Percentiles rank a stretch among this genome's conserved stretches.
Evolutionary conservation across 2,797 vertebrate genomes (phyloP).

Genomic region (Rhinoraja longicauda): DNA sequence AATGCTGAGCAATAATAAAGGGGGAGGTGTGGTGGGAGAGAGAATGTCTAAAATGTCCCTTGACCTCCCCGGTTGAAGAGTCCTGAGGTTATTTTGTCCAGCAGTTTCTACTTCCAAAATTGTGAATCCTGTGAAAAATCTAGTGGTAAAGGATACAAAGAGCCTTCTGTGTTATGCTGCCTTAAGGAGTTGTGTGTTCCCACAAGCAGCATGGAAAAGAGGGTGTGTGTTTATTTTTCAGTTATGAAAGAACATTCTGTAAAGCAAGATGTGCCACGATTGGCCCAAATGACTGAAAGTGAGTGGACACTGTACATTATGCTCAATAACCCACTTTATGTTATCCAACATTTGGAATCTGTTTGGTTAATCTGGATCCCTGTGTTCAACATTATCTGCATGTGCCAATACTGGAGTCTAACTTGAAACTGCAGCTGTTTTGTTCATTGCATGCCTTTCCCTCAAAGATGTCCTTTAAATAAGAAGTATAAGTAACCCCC

Average conservation of each 20-base stretch:
- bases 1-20: not conserved
- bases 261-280: not conserved
- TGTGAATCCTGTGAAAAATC: not conserved
- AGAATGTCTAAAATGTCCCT: not conserved
- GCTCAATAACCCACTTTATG: not conserved
- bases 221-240: not conserved
- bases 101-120: not conserved
- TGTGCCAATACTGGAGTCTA: not conserved
- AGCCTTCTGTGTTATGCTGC: not conserved
- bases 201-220: not conserved
- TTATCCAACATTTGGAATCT: not conserved
- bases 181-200: not conserved
- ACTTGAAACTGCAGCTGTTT: not conserved
- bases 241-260: not conserved
- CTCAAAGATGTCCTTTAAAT: not conserved
- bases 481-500: not conserved
- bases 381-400: not conserved
- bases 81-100: not conserved
- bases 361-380: not conserved
- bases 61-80: not conserved
- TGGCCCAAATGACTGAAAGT: not conserved
- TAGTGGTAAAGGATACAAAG: not conserved
- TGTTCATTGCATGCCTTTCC: slow-evolving; percentile 1
- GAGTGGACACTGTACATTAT: not conserved
- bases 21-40: not conserved